Base-by-base conservation (phyloP, 2,113 vertebrate species). In the Sinocyclocheilus maitianheensis region DNA sequence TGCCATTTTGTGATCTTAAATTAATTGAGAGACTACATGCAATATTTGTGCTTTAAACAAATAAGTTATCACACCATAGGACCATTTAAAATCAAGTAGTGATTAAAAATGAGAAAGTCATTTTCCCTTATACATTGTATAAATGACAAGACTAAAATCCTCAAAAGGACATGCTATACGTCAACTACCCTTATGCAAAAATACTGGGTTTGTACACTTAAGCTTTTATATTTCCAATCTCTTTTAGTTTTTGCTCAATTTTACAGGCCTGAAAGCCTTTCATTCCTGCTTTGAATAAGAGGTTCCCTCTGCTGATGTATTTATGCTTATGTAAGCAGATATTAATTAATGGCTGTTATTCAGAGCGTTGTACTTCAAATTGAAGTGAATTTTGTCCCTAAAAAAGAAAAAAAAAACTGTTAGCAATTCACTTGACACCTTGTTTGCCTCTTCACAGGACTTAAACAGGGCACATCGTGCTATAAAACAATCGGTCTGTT, bases 291-390 rank as follows among this genome's bases (percentile, higher is more conserved):
- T 93, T 91, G 90, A 92, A 86, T 86, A 89, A 88, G 85, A 89
- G 86, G 90, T 88, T 86, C 69, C 63, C 85, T 90, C 88, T 91
- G 91, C 87, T 89, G 87, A 83, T 90, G 77, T 89, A 83, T 92
- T 88, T 89, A 87, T 91, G 91, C 88, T 89, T 91, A 90, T 90
- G 91, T 90, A 91, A 93, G 90, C 91, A 92, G 89, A 89, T 91
- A 90, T 87, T 89, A 93, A 91, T 89, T 92, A 90, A 91, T 88
- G 89, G 91, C 92, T 94, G 93, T 91, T 91, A 90, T 92, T 93
- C 91, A 93, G 91, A 94, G 91, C 78, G 82, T 90, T 88, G 88
- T 95, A 95, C 95, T 96, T 96, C 95, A 96, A 95, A 96, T 95
- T 96, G 94, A 95, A 96, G 95, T 96, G 94, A 94, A 93, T 92